Conservation (phyloP, 2,113 vertebrate species). For the Galeopterus variegatus region DNA sequence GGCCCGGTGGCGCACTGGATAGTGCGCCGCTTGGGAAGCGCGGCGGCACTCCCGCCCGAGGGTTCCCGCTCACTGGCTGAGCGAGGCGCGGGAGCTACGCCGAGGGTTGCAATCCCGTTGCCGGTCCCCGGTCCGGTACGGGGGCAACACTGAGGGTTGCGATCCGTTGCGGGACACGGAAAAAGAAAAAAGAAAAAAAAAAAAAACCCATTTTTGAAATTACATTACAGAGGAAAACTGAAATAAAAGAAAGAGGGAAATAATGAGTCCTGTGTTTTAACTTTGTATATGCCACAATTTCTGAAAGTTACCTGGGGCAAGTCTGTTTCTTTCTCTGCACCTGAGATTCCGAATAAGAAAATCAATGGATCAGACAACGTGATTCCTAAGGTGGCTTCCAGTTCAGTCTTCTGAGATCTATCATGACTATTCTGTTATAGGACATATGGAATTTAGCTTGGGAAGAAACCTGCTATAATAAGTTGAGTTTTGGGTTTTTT, state of each 20-base stretch:
- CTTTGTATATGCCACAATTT: neutral
- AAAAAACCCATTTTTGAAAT: constrained; percentile 57
- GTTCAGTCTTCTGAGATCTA: neutral
- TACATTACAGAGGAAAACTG: neutral
- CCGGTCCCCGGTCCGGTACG: too few relatives aligned
- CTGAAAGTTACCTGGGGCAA: neutral
- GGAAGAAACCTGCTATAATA: neutral
- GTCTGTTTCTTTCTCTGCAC: neutral
- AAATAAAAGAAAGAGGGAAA: constrained; percentile 25
- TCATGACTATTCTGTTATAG: neutral
- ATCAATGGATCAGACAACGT: neutral
- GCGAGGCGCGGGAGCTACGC: too few relatives aligned
- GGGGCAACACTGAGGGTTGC: too few relatives aligned
- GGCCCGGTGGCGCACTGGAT: too few relatives aligned
- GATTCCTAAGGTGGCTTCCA: neutral
- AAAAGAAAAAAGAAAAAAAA: too few relatives aligned
- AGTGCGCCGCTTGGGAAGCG: too few relatives aligned
- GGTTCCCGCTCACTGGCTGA: too few relatives aligned
- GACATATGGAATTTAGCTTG: neutral
- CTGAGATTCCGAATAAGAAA: constrained; percentile 23
- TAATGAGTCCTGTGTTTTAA: constrained; percentile 4
- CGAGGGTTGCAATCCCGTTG: too few relatives aligned
- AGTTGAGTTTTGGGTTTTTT: neutral
- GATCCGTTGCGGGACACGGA: too few relatives aligned
- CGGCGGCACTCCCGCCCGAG: too few relatives aligned